Evolutionary conservation across 2,888 invertebrate genomes (phyloP).

Genomic region (Ectemnius lituratus): DNA sequence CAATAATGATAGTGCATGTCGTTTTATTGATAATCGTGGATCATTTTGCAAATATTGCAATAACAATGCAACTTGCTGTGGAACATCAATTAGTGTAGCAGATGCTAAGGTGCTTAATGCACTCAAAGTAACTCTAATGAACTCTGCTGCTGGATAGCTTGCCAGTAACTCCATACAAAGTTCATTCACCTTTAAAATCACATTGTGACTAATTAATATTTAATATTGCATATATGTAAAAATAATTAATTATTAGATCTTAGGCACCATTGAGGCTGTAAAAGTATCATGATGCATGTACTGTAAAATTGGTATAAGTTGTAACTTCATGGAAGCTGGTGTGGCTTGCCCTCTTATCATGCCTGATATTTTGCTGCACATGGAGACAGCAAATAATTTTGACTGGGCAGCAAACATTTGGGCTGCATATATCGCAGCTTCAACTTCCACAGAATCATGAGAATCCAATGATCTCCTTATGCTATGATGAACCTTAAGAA

Average conservation of each 20-base stretch:
- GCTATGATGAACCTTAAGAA: slow-evolving; percentile 89
- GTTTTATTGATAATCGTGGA: slow-evolving; percentile 85
- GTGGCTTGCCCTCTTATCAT: slow-evolving; percentile 97
- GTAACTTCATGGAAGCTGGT: slow-evolving; percentile 93
- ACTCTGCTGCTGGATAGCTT: slow-evolving; percentile 88
- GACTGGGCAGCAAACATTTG: slow-evolving; percentile 97
- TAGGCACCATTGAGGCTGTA: slow-evolving; percentile 84
- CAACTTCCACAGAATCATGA: slow-evolving; percentile 96
- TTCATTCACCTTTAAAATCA: slow-evolving; percentile 81
- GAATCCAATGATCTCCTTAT: slow-evolving; percentile 95
- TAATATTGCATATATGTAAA: background rate
- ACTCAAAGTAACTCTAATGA: slow-evolving; percentile 89
- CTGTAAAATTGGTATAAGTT: slow-evolving; percentile 92
- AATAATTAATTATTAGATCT: background rate
- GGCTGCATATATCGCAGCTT: slow-evolving; percentile 97
- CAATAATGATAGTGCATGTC: slow-evolving; percentile 83
- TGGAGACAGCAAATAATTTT: slow-evolving; percentile 95
- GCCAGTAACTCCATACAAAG: slow-evolving; percentile 86
- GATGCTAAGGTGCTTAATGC: slow-evolving; percentile 93
- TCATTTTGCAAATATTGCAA: slow-evolving; percentile 85
- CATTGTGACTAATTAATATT: background rate
- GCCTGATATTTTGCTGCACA: slow-evolving; percentile 96
- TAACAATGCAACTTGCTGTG: slow-evolving; percentile 88
- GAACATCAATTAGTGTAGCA: slow-evolving; percentile 93
- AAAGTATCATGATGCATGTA: slow-evolving; percentile 94